phyloP scores from a whole-genome alignment of 2,888 invertebrate genomes.

The Microctonus brassicae region DNA sequence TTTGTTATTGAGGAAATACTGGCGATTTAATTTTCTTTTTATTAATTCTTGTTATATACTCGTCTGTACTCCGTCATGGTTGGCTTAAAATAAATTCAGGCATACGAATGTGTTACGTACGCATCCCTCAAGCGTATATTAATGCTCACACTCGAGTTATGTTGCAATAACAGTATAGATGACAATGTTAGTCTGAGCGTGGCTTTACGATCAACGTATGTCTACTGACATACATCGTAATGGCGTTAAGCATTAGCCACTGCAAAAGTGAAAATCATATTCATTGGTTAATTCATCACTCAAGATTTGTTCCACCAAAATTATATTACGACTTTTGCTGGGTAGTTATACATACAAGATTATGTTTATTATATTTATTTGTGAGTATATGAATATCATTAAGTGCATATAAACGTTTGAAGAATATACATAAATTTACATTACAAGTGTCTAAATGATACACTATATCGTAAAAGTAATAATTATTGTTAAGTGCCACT shows the following conservation, averaged over 20 bases:
- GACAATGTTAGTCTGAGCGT: conserved; percentile 45
- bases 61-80: too few relatives aligned
- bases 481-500: not conserved
- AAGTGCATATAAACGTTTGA: conserved; percentile 11
- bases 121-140: not conserved
- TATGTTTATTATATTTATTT: not conserved
- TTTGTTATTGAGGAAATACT: too few relatives aligned
- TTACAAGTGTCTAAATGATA: not conserved
- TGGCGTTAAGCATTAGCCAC: not conserved
- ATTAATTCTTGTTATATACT: too few relatives aligned
- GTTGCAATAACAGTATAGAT: conserved; percentile 23
- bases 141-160: conserved; percentile 5
- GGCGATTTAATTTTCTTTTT: too few relatives aligned
- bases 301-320: conserved; percentile 48
- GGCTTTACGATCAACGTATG: conserved; percentile 35
- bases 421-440: not conserved
- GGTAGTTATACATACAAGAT: not conserved
- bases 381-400: not conserved
- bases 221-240: conserved; percentile 28
- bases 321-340: conserved; percentile 27
- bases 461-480: not conserved
- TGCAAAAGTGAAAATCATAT: conserved; percentile 45
- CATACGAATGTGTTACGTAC: too few relatives aligned
- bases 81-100: not conserved
- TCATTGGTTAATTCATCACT: conserved; percentile 53